phyloP scores from a whole-genome alignment of 2,888 invertebrate species.

The Adela reaumurella region DNA sequence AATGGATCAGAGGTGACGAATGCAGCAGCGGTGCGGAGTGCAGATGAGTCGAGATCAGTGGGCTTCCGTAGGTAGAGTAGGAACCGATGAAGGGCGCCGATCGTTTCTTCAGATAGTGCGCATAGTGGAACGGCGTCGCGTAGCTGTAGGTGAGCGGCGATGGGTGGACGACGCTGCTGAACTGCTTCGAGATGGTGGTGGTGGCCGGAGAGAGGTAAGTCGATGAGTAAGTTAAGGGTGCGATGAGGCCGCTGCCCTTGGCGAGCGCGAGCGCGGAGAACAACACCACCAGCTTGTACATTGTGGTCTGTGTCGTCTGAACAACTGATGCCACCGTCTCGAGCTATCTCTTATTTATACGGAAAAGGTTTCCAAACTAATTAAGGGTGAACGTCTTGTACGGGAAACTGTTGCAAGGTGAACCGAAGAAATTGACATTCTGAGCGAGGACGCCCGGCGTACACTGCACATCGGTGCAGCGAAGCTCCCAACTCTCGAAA shows the following conservation, averaged over 20 bases:
- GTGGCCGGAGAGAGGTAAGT: constrained; percentile 23
- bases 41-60: constrained; percentile 10
- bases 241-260: constrained; percentile 20
- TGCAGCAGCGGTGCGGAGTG: constrained; percentile 11
- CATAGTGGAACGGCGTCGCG: constrained; percentile 20
- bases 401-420: constrained; percentile 32
- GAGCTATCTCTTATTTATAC: constrained; percentile 29
- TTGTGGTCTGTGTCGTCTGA: constrained; percentile 42
- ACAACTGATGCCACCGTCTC: constrained; percentile 29
- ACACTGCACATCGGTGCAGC: too few relatives aligned
- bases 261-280: constrained; percentile 57
- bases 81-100: constrained; percentile 12
- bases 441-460: constrained; percentile 28
- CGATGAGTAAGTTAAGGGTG: constrained; percentile 23
- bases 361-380: constrained; percentile 26
- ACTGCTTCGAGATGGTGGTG: constrained; percentile 31
- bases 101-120: constrained; percentile 28
- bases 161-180: constrained; percentile 42
- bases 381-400: constrained; percentile 32
- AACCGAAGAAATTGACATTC: constrained; percentile 39
- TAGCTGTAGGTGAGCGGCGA: constrained; percentile 27
- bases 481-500: too few relatives aligned
- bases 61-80: constrained; percentile 11
- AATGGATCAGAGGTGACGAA: constrained; percentile 14
- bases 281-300: constrained; percentile 56